Conservation (phyloP, 2,113 vertebrate genomes). For the Manacus vitellinus region DNA sequence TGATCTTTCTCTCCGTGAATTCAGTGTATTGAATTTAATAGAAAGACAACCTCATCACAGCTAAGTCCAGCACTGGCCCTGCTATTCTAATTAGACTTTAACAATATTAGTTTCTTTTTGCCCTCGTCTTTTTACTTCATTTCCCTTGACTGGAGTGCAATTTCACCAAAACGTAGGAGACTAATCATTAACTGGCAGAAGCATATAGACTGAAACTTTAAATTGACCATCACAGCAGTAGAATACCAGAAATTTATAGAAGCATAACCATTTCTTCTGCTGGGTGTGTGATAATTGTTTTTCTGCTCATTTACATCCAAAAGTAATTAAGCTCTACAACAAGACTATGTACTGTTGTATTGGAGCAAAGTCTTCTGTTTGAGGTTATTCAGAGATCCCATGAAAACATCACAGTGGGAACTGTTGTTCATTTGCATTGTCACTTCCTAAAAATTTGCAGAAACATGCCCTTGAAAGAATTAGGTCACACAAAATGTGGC, state of each 20-base stretch:
- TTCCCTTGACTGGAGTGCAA: slow-evolving; percentile 51
- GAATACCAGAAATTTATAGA: slow-evolving; percentile 31
- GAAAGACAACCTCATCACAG: not conserved
- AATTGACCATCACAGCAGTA: not conserved
- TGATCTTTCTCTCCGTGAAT: slow-evolving; percentile 20
- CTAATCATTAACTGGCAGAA: slow-evolving; percentile 29
- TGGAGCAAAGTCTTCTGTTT: not conserved
- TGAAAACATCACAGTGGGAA: not conserved
- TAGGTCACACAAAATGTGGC: slow-evolving; percentile 49
- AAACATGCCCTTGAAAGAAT: slow-evolving; percentile 45
- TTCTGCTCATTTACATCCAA: slow-evolving; percentile 14
- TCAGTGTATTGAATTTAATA: slow-evolving; percentile 13
- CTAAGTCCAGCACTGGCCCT: not conserved
- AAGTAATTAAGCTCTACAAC: slow-evolving; percentile 13
- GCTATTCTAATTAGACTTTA: slow-evolving; percentile 30
- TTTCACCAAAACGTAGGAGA: slow-evolving; percentile 16
- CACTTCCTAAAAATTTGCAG: slow-evolving; percentile 55
- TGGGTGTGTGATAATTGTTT: not conserved
- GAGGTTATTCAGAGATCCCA: not conserved
- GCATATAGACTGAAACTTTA: slow-evolving; percentile 12
- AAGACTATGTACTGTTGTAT: not conserved
- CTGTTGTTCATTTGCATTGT: not conserved
- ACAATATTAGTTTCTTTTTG: not conserved
- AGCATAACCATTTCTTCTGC: not conserved
- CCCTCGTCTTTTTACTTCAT: slow-evolving; percentile 37